These are phyloP conservation scores for Aviceda subcristata DNA, from an alignment of 2,113 vertebrate genomes.

Conservation along the genomic window DNA sequence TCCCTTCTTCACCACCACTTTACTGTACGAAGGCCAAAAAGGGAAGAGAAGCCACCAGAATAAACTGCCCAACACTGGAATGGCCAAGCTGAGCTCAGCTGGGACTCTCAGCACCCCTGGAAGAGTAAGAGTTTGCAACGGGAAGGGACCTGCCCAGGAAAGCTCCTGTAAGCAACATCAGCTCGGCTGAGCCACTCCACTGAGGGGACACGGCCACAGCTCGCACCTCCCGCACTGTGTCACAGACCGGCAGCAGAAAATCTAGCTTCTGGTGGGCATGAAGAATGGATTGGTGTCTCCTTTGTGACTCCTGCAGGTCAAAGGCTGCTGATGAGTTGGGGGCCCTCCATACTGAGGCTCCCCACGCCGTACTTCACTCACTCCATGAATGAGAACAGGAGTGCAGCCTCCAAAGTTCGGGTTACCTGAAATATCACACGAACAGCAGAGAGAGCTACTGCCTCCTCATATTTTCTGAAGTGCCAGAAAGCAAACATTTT, in stretches of 20 bases:
- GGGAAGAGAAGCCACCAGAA: neutral
- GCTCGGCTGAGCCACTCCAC: accelerated
- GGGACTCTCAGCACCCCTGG: neutral
- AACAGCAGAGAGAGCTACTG: neutral
- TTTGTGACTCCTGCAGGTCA: neutral
- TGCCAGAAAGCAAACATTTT: neutral
- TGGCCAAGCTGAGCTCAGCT: neutral
- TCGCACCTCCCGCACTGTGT: accelerated
- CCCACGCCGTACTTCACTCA: accelerated
- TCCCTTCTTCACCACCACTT: neutral
- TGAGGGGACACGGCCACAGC: accelerated
- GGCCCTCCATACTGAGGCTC: neutral
- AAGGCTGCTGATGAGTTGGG: neutral
- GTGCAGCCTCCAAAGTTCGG: neutral
- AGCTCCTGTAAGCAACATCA: neutral
- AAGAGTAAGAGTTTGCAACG: neutral
- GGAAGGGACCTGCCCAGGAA: neutral
- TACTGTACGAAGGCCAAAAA: neutral
- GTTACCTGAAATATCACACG: neutral
- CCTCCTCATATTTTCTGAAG: neutral
- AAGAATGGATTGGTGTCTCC: neutral
- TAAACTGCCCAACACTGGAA: neutral
- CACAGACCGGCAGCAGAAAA: neutral
- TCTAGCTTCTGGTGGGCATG: neutral
- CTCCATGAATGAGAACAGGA: neutral